Percentiles rank a stretch among this genome's conserved stretches.
phyloP scores from a whole-genome alignment of 37 sponge, comb jelly and placozoan genomes.

The Hexactinellida sp. region DNA sequence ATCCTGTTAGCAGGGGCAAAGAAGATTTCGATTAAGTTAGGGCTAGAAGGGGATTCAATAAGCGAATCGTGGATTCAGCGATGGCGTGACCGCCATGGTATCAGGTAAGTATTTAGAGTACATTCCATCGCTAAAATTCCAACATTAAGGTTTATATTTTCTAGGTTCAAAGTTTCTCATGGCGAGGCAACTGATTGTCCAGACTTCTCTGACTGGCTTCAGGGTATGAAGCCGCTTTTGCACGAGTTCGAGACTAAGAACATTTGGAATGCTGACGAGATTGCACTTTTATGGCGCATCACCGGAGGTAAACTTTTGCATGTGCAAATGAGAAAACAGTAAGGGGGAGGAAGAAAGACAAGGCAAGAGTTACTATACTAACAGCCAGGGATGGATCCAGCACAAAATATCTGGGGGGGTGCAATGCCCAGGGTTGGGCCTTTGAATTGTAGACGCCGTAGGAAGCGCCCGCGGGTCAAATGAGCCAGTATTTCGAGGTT shows the following conservation, averaged over 20 bases:
- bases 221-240: not conserved
- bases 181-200: not conserved
- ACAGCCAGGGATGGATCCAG: too few species aligned
- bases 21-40: not conserved
- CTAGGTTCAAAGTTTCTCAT: not conserved
- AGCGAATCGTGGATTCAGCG: not conserved
- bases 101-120: too few species aligned
- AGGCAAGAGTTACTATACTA: not conserved
- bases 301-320: not conserved
- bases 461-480: too few species aligned
- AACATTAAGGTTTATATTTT: too few species aligned
- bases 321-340: not conserved
- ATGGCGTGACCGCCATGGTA: not conserved
- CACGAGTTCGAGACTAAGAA: not conserved
- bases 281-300: not conserved
- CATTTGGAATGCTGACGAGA: not conserved
- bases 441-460: too few species aligned
- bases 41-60: not conserved
- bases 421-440: too few species aligned
- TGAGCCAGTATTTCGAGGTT: too few species aligned
- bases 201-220: not conserved
- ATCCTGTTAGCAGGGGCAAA: not conserved
- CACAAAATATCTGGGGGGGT: too few species aligned
- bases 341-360: not conserved
- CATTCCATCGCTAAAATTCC: too few species aligned